These are phyloP conservation scores for Choloepus hoffmanni DNA, from an alignment of 2,113 vertebrate species.

Conservation along the genomic window DNA sequence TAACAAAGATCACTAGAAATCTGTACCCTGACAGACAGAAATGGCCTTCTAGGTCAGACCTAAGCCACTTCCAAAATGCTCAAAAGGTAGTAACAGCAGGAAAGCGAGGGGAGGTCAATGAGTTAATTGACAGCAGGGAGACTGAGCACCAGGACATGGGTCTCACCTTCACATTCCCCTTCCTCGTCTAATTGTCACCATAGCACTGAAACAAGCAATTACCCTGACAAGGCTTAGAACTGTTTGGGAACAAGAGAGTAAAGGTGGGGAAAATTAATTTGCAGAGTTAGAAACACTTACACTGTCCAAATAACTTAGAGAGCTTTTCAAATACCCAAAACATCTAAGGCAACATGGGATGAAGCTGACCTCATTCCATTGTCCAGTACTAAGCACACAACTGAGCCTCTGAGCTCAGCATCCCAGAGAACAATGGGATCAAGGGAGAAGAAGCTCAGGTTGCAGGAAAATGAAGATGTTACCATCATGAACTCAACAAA, in stretches of 20 bases:
- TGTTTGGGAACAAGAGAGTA: neutral
- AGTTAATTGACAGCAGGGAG: neutral
- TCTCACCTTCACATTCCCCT: neutral
- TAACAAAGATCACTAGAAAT: neutral
- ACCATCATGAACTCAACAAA: neutral
- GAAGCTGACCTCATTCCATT: neutral
- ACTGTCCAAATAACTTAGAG: neutral
- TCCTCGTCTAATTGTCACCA: neutral
- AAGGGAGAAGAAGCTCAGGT: neutral
- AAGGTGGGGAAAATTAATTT: conserved; percentile 1
- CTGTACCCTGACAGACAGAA: neutral
- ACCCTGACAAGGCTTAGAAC: neutral
- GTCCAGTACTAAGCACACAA: neutral
- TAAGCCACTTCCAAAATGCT: neutral
- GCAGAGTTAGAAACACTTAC: neutral
- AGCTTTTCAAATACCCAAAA: neutral
- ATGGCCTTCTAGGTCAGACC: neutral
- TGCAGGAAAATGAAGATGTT: neutral
- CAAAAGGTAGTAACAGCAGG: neutral
- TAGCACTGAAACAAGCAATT: neutral
- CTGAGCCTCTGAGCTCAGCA: neutral
- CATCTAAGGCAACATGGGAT: neutral
- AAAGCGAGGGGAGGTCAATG: neutral
- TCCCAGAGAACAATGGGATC: neutral
- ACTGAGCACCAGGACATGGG: neutral